These are phyloP conservation scores for Drosophila quadrilineata DNA, from an alignment of 1,140 invertebrate genomes.

Conservation along the genomic window DNA sequence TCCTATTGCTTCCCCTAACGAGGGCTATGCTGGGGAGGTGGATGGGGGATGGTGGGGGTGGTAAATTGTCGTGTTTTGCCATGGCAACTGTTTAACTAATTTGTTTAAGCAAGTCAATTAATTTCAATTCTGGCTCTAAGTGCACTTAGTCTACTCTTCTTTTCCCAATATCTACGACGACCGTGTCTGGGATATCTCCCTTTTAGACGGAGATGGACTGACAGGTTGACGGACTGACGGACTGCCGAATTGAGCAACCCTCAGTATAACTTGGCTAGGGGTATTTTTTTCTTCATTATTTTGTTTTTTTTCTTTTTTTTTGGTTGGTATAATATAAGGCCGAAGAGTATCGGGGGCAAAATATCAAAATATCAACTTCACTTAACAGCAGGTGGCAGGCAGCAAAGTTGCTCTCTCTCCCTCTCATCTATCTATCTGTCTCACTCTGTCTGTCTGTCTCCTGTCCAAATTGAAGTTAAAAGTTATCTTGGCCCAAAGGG, in stretches of 20 bases:
- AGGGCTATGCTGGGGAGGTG: too few relatives aligned
- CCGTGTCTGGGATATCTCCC: too few relatives aligned
- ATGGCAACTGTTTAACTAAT: slow-evolving; percentile 38
- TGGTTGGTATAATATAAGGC: background rate
- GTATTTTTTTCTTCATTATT: too few relatives aligned
- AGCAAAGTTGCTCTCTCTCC: too few relatives aligned
- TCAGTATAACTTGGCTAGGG: too few relatives aligned
- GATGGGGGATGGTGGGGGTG: too few relatives aligned
- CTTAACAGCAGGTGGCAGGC: slow-evolving; percentile 66
- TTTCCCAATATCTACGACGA: background rate
- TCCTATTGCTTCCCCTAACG: slow-evolving; percentile 3
- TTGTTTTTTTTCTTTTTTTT: background rate
- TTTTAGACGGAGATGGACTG: too few relatives aligned
- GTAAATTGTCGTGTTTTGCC: too few relatives aligned
- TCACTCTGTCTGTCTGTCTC: slow-evolving; percentile 40
- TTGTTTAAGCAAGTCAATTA: slow-evolving; percentile 38
- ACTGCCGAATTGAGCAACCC: too few relatives aligned
- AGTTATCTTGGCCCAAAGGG: slow-evolving; percentile 48
- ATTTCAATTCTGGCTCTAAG: slow-evolving; percentile 21
- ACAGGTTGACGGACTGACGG: too few relatives aligned
- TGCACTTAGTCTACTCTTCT: slow-evolving; percentile 25
- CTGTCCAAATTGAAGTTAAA: slow-evolving; percentile 60
- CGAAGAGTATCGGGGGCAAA: slow-evolving; percentile 18
- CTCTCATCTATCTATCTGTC: too few relatives aligned
- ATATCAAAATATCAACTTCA: slow-evolving; percentile 48